Evolutionary conservation across 1,140 invertebrate species (phyloP).

Genomic region (Venturia canescens): DNA sequence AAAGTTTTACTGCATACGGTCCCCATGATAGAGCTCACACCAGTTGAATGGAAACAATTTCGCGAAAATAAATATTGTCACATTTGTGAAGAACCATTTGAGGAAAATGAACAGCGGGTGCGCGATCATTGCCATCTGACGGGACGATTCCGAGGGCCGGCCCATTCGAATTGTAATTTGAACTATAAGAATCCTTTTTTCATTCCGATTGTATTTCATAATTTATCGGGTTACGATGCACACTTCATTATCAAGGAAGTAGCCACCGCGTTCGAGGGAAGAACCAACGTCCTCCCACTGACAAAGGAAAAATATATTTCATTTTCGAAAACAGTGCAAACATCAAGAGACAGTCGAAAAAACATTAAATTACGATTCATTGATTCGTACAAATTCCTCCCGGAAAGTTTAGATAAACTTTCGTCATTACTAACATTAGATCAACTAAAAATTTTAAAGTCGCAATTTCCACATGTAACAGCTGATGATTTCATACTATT

Average conservation of each 20-base stretch:
- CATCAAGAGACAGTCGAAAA: neutral
- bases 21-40: too few species aligned
- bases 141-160: neutral
- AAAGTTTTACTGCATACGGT: too few species aligned
- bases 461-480: neutral
- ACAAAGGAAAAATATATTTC: neutral
- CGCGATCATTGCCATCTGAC: neutral
- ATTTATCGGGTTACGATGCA: neutral
- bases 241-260: neutral
- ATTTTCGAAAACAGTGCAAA: too few species aligned
- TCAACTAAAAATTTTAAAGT: neutral
- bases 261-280: too few species aligned
- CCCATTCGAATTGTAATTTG: neutral
- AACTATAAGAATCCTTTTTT: neutral
- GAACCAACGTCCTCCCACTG: too few species aligned
- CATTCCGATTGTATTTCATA: neutral
- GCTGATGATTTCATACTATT: neutral
- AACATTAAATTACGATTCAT: neutral
- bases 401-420: neutral
- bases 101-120: neutral
- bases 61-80: too few species aligned
- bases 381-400: neutral
- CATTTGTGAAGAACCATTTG: constrained; percentile 15
- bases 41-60: too few species aligned
- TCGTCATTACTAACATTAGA: neutral